These are phyloP conservation scores for Cathartes aura DNA, from an alignment of 2,113 vertebrate genomes.

Conservation along the genomic window DNA sequence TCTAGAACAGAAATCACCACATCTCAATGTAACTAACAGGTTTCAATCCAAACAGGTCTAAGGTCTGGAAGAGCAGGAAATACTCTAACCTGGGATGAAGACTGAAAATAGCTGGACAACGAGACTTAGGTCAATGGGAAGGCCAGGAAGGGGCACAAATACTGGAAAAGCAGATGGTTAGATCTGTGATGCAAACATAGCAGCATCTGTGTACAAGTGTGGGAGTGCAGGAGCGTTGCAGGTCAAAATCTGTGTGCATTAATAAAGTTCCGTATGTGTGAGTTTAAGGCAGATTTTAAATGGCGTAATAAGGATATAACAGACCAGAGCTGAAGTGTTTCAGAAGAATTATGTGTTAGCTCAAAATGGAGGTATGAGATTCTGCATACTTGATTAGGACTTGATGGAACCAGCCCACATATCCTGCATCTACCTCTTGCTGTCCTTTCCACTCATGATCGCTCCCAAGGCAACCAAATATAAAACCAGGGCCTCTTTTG, in stretches of 20 bases:
- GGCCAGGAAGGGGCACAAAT: background rate
- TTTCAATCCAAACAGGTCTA: background rate
- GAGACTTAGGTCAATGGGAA: background rate
- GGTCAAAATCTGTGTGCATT: background rate
- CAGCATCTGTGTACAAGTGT: background rate
- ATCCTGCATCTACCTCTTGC: background rate
- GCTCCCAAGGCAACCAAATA: background rate
- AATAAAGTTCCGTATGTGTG: background rate
- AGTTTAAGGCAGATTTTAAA: background rate
- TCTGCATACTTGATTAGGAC: background rate
- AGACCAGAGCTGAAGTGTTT: background rate
- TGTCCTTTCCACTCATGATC: background rate
- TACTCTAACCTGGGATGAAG: background rate
- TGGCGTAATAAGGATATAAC: background rate
- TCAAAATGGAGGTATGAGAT: background rate
- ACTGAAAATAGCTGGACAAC: background rate
- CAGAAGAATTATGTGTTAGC: background rate
- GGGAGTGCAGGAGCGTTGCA: background rate
- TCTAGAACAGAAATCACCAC: background rate
- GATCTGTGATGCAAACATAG: background rate
- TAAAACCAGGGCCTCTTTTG: background rate
- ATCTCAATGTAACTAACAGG: background rate
- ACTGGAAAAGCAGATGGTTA: background rate
- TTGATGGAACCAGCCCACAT: background rate
- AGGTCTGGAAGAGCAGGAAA: background rate